Evolutionary conservation across 2,113 vertebrate genomes (phyloP).

Genomic region (Neodontobutis hainanensis): DNA sequence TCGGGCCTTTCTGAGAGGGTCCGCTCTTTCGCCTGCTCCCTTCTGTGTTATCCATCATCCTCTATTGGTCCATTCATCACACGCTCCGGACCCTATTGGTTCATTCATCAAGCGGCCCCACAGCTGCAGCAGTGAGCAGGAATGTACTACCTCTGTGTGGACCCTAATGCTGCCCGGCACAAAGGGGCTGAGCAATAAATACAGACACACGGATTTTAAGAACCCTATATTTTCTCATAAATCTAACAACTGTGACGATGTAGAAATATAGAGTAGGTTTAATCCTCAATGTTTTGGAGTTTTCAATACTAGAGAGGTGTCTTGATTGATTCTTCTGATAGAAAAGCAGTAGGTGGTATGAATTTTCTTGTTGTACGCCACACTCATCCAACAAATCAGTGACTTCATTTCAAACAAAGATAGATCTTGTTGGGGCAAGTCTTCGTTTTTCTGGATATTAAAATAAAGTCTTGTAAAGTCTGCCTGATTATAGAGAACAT

Average conservation of each 20-base stretch:
- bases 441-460: too few species aligned
- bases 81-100: constrained; percentile 50
- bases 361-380: constrained; percentile 1
- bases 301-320: not conserved
- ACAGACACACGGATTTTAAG: constrained; percentile 13
- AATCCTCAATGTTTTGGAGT: too few species aligned
- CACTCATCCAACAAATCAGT: not conserved
- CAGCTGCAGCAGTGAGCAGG: constrained; percentile 60
- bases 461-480: too few species aligned
- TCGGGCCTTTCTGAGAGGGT: constrained; percentile 32
- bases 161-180: constrained; percentile 42
- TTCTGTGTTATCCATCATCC: constrained; percentile 67
- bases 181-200: constrained; percentile 36
- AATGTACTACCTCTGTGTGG: constrained; percentile 58
- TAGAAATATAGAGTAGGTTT: too few species aligned
- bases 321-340: constrained; percentile 32
- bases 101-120: constrained; percentile 59
- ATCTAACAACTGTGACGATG: too few species aligned
- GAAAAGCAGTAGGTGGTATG: constrained; percentile 10
- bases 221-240: not conserved
- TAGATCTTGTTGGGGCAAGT: too few species aligned
- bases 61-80: constrained; percentile 75
- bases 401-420: not conserved
- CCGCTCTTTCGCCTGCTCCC: constrained; percentile 24
- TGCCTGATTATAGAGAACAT: too few species aligned